Evolutionary conservation across 1,140 invertebrate species (phyloP).

Genomic region (Drosophila parabipectinata): DNA sequence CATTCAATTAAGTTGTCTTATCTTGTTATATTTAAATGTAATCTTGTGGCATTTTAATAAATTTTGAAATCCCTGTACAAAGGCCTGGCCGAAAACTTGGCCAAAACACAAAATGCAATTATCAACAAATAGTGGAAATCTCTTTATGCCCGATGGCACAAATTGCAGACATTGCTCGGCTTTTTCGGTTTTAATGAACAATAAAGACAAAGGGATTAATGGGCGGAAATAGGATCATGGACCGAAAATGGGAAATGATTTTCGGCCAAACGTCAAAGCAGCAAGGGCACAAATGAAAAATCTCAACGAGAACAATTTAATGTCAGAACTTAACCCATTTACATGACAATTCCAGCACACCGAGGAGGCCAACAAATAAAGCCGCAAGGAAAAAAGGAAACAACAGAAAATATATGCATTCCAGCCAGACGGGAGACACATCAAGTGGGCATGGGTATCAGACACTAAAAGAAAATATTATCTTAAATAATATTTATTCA

Average conservation of each 20-base stretch:
- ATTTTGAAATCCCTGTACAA: slow-evolving; percentile 13
- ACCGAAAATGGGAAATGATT: slow-evolving; percentile 41
- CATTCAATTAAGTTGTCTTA: background rate
- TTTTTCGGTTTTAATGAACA: slow-evolving; percentile 53
- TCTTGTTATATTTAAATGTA: slow-evolving; percentile 1
- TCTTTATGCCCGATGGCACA: slow-evolving; percentile 21
- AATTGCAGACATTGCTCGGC: slow-evolving; percentile 25
- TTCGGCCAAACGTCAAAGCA: slow-evolving; percentile 41
- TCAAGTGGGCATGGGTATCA: slow-evolving; percentile 5
- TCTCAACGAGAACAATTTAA: slow-evolving; percentile 61
- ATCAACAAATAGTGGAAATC: slow-evolving; percentile 46
- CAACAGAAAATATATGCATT: slow-evolving; percentile 30
- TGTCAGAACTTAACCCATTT: slow-evolving; percentile 79
- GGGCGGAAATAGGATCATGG: slow-evolving; percentile 12
- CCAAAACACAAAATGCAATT: slow-evolving; percentile 41
- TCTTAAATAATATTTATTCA: background rate
- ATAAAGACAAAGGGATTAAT: background rate
- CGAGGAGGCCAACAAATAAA: slow-evolving; percentile 34
- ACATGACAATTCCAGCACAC: slow-evolving; percentile 68
- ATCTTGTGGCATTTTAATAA: slow-evolving; percentile 13
- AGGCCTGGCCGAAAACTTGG: slow-evolving; percentile 9
- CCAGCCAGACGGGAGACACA: slow-evolving; percentile 31
- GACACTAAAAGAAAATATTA: slow-evolving; percentile 8
- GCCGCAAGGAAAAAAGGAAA: slow-evolving; percentile 44
- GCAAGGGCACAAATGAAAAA: slow-evolving; percentile 49